Evolutionary conservation across 2,113 vertebrate species (phyloP).

Genomic region (Gorilla gorilla): DNA sequence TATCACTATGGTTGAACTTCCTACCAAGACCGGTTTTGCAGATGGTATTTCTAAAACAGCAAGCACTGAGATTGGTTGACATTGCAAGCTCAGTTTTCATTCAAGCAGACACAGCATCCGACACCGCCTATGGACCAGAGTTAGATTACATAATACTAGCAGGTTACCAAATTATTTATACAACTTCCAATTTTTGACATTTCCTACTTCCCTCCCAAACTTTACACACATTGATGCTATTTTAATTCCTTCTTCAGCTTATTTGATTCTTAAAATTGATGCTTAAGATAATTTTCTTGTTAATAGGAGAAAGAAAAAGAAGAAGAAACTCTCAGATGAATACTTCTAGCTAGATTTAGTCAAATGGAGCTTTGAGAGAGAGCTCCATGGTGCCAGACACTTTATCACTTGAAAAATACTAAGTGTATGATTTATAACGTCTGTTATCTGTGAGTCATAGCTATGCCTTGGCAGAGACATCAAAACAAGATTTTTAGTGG

Average conservation of each 20-base stretch:
- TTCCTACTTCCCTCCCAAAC: background rate
- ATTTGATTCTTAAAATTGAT: conserved; percentile 35
- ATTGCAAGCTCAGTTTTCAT: background rate
- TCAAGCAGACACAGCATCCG: background rate
- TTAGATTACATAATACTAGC: background rate
- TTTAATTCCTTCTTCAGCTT: background rate
- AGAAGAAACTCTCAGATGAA: background rate
- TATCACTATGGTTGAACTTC: background rate
- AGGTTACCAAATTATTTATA: background rate
- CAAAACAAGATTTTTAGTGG: background rate
- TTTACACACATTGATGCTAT: background rate
- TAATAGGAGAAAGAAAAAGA: background rate
- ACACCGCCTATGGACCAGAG: background rate
- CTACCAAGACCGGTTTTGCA: background rate
- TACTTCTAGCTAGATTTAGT: background rate
- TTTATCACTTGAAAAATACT: background rate
- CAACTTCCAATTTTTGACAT: background rate
- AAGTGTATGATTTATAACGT: background rate
- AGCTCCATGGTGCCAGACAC: background rate
- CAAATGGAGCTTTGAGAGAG: background rate
- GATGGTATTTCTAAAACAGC: background rate
- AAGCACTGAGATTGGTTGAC: background rate
- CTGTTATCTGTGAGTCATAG: background rate
- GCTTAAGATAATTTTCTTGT: conserved; percentile 32
- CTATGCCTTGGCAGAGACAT: background rate